Evolutionary conservation across 2,888 invertebrate species (phyloP), one percentile per base, ranked within the genome.

Genomic region (Rhagophthalmus giganteus): DNA sequence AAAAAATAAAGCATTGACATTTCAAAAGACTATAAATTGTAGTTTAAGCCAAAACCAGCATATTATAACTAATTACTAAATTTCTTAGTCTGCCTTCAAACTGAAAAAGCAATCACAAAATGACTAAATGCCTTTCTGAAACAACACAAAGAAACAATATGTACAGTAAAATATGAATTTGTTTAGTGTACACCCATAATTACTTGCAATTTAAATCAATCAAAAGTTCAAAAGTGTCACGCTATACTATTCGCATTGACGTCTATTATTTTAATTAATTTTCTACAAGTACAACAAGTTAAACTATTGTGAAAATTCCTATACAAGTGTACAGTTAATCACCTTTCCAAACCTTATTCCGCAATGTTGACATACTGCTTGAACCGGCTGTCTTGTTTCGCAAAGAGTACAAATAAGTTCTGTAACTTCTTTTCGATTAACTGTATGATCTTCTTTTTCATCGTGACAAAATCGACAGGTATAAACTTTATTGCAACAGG

Each of bases 401-500:
- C 94, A 94, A 58, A 87, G 79, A 0, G 87, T 84, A 72, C 94
- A 94, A 60, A 90, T 87, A 46, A 94, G 78, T 75, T 91, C 88
- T 0, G 86, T 86, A 2, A 94, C 87, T 35, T 87, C 85, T 70
- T 90, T 89, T 47, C 94, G 80, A 73, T 92, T 88, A 59, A 94
- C 85, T 56, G 86, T 85, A 71, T 94, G 94, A 54, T 85, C 81
- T 69, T 93, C 93, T 25, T 78, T 86, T 67, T 93, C 92, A 73
- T 94, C 92, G 63, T 94, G 94, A 67, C 94, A 94, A 71, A 93
- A 90, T 16, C 94, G 83, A 70, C 94, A 94, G 54, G 87, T 86
- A 73, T 93, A 94, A 5, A 90, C 83, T 74, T 91, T 91, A 66
- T 87, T 86, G 75, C 94, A 94, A 71, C 93, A 93, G 40, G 92